These are phyloP conservation scores for Leptopilina syphax DNA, from an alignment of 2,888 invertebrate species.

Conservation along the genomic window DNA sequence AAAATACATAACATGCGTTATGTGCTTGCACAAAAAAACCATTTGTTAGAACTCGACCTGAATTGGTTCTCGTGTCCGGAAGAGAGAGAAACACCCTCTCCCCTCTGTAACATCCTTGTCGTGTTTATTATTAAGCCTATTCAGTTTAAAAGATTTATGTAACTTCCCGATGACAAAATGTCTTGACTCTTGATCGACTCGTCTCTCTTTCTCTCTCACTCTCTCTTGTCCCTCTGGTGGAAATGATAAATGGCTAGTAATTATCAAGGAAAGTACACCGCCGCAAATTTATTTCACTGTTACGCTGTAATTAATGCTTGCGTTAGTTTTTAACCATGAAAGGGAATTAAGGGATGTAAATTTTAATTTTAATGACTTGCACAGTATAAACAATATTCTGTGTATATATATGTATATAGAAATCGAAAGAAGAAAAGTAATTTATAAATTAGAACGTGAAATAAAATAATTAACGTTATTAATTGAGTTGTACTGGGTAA, in stretches of 20 bases:
- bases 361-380: slow-evolving; percentile 26
- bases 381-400: slow-evolving; percentile 19
- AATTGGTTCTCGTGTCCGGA: slow-evolving; percentile 40
- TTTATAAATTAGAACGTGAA: not conserved
- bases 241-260: slow-evolving; percentile 36
- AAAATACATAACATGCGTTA: not conserved
- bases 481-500: too few relatives aligned
- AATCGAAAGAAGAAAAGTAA: not conserved
- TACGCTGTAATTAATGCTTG: slow-evolving; percentile 28
- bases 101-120: slow-evolving; percentile 23
- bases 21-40: slow-evolving; percentile 11
- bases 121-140: slow-evolving; percentile 46
- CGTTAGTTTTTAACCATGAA: slow-evolving; percentile 7
- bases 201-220: not conserved
- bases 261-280: slow-evolving; percentile 30
- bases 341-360: slow-evolving; percentile 23
- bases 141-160: slow-evolving; percentile 46
- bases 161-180: slow-evolving; percentile 46
- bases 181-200: slow-evolving; percentile 42
- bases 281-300: slow-evolving; percentile 30
- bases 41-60: slow-evolving; percentile 43
- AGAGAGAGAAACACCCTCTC: not conserved
- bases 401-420: not conserved
- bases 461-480: too few relatives aligned
- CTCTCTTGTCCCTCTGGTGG: not conserved